These are phyloP conservation scores for Ellobius talpinus DNA, from an alignment of 2,113 vertebrate genomes.

Conservation along the genomic window DNA sequence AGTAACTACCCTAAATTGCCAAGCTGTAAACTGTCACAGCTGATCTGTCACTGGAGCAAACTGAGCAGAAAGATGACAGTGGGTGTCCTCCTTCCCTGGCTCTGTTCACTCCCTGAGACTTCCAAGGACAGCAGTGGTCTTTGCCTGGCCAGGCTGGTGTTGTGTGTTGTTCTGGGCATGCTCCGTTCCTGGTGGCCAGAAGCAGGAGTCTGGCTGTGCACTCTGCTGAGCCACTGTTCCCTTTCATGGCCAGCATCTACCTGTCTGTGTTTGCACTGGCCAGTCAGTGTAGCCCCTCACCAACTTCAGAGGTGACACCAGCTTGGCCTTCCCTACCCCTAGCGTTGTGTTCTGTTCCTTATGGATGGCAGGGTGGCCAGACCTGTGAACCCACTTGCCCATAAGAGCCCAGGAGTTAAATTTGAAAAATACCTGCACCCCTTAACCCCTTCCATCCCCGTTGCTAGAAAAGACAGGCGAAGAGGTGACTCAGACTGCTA, in stretches of 20 bases:
- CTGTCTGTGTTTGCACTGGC: no score
- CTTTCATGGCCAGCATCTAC: neutral
- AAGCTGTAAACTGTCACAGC: slow-evolving; percentile 10
- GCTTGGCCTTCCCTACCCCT: neutral
- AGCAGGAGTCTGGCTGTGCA: neutral
- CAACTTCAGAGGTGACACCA: neutral
- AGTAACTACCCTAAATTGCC: slow-evolving; percentile 27
- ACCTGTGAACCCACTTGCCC: neutral
- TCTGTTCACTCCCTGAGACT: neutral
- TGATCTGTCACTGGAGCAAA: slow-evolving; percentile 45
- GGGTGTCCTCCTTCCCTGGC: neutral
- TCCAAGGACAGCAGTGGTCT: neutral
- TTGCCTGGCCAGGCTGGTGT: neutral
- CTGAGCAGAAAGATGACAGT: slow-evolving; percentile 34
- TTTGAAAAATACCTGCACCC: neutral
- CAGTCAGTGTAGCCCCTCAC: neutral
- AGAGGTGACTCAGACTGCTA: neutral
- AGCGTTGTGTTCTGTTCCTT: neutral
- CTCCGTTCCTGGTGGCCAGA: neutral
- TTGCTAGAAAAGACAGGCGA: neutral
- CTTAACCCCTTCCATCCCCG: neutral
- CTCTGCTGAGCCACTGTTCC: neutral
- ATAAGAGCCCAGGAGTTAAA: neutral
- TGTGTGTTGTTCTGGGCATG: neutral
- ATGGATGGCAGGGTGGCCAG: neutral